Base-by-base conservation (phyloP, 1,140 invertebrate species). In the Linepithema humile region DNA sequence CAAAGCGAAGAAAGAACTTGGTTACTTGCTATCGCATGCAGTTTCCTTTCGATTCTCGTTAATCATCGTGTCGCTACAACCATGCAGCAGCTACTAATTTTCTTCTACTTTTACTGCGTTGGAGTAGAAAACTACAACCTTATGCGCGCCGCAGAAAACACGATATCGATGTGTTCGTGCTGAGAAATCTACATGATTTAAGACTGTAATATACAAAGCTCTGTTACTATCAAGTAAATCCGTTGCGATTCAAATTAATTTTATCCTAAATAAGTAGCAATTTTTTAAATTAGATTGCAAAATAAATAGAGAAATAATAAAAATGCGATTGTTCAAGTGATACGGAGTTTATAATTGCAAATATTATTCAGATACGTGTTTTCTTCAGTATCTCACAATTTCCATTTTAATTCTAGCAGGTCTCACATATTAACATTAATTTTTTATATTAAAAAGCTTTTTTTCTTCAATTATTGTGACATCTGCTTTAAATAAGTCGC, bases 41-140 rank as follows among this genome's bases (percentile, higher is more conserved):
- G 7, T 53, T 69, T 78, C 17, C 62, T 69, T 55, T 78, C 62
- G 26, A 67, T 9, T 69, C 62, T 55, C 17, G 10, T 77, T 64
- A 48, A 53, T 78, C 35, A 55, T 40, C 48, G 9, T 4, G 32
- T 69, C 35, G 3, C 32, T 55, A 26, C 17, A 40, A 60, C 7
- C 17, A 17, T 5, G 12, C 29, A 1, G n/a, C 10, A 67, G 45
- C 62, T 69, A 69, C 23, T 2, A 38, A 17, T 50, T 70, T 70
- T 69, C 35, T 26, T 69, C 15, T 40, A 3, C 10, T 15, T 40
- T 69, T 67, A 29, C 12, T 53, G n/a, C 15, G 7, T 45, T 32
- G 15, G 60, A 3, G 12, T 77, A 48, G 20, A 77, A 55, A 78
- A 40, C 23, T 32, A 29, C 3, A 6, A 38, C n/a, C 20, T 77